Percentiles rank a stretch among this genome's conserved stretches.
Conservation (phyloP, 2,113 vertebrate species). For the Catharus fuscescens region DNA sequence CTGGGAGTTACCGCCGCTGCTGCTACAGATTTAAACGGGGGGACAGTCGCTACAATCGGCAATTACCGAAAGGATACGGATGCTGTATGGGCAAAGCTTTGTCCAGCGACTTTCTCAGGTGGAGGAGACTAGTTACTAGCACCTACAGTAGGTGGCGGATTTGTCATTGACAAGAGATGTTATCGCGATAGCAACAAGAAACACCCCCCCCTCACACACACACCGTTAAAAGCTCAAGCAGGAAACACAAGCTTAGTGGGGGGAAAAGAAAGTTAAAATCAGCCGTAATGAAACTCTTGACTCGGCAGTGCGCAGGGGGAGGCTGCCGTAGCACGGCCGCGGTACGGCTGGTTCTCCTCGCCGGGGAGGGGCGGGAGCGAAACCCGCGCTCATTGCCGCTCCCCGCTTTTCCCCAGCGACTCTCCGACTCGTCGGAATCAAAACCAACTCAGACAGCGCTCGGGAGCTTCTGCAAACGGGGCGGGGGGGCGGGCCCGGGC, state of each 20-base stretch:
- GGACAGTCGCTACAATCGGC: not conserved
- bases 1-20: not conserved
- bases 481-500: not conserved
- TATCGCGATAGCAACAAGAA: conserved; percentile 22
- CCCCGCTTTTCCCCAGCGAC: no score
- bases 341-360: not conserved
- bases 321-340: not conserved
- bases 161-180: not conserved
- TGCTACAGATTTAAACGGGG: not conserved
- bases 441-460: not conserved
- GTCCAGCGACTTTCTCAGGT: not conserved
- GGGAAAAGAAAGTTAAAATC: not conserved
- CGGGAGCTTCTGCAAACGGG: not conserved
- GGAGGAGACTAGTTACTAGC: not conserved
- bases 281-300: not conserved
- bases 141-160: not conserved
- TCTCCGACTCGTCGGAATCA: not conserved
- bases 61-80: not conserved
- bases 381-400: no score
- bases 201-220: no score
- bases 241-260: not conserved
- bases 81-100: not conserved
- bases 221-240: not conserved
- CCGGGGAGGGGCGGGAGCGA: not conserved
- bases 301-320: not conserved